Conservation (phyloP, 2,113 vertebrate species). For the Ancistrus triradiatus region DNA sequence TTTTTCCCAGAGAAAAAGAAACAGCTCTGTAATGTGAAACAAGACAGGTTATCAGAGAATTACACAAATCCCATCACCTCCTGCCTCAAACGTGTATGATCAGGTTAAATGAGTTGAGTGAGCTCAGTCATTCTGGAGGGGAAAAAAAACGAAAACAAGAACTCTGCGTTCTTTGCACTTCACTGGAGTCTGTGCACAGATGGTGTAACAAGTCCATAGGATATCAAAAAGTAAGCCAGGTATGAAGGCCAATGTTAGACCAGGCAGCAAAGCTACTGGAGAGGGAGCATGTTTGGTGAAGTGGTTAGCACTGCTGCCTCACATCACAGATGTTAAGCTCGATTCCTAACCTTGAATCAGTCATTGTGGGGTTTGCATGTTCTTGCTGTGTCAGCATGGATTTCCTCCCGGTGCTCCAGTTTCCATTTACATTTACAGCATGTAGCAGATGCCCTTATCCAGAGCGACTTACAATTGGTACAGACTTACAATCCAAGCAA, state of each 20-base stretch:
- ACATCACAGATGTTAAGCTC: too few relatives aligned
- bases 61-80: background rate
- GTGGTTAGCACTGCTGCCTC: too few relatives aligned
- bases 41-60: background rate
- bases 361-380: too few relatives aligned
- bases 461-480: too few relatives aligned
- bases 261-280: too few relatives aligned
- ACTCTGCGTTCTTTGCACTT: too few relatives aligned
- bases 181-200: constrained; percentile 4
- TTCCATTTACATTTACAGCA: too few relatives aligned
- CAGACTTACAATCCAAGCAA: too few relatives aligned
- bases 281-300: too few relatives aligned
- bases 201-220: constrained; percentile 5
- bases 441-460: too few relatives aligned
- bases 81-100: background rate
- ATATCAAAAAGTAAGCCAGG: constrained; percentile 12
- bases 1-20: background rate
- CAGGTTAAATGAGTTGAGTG: background rate
- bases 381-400: too few relatives aligned
- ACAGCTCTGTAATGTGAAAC: background rate
- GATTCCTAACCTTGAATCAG: background rate
- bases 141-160: background rate
- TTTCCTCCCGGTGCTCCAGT: too few relatives aligned
- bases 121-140: background rate
- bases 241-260: background rate